Conservation (phyloP, 2,888 invertebrate species). For the Drosophila nigritarsus region DNA sequence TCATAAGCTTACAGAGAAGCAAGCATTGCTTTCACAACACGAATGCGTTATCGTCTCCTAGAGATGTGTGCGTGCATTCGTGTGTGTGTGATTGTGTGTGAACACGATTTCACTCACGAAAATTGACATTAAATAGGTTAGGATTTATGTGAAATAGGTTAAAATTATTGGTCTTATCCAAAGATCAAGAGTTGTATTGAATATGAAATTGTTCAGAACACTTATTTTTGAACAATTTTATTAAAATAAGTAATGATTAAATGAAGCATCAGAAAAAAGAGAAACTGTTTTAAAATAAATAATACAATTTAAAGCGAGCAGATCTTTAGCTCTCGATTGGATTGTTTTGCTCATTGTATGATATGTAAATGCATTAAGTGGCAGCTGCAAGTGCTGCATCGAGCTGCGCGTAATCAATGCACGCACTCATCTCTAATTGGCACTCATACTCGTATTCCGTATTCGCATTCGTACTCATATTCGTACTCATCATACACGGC, state of each 20-base stretch:
- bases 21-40: constrained; percentile 16
- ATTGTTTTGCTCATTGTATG: neutral
- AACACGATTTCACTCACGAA: neutral
- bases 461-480: constrained; percentile 1
- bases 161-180: too few relatives aligned
- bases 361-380: neutral
- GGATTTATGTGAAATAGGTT: neutral
- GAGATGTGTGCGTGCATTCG: constrained; percentile 30
- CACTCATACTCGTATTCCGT: constrained; percentile 14
- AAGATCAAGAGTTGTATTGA: too few relatives aligned
- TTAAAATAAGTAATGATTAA: neutral
- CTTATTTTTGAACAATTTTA: too few relatives aligned
- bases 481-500: constrained; percentile 15
- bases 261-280: neutral
- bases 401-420: neutral
- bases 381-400: neutral
- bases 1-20: constrained; percentile 55
- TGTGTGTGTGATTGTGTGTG: neutral
- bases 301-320: neutral
- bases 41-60: constrained; percentile 6
- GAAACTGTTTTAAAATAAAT: too few relatives aligned
- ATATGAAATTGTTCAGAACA: too few relatives aligned
- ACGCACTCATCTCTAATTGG: constrained; percentile 25
- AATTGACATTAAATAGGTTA: neutral
- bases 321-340: neutral